Conservation (phyloP, 2,797 vertebrate species). For the Gymnothorax reevesii region DNA sequence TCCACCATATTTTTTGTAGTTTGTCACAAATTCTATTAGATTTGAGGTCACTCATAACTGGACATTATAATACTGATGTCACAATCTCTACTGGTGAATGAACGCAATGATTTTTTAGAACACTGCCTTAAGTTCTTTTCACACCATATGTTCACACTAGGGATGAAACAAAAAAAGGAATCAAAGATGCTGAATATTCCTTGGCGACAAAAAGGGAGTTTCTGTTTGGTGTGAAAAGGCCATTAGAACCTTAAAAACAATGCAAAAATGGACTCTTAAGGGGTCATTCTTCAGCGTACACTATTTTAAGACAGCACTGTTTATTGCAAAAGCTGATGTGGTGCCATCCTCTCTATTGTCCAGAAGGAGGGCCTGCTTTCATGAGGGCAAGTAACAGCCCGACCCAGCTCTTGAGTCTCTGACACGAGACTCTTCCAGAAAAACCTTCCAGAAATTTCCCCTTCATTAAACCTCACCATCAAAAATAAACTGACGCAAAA, state of each 20-base stretch:
- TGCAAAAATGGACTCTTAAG: too few relatives aligned
- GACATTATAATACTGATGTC: too few relatives aligned
- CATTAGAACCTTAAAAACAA: too few relatives aligned
- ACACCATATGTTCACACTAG: too few relatives aligned
- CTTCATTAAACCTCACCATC: conserved; percentile 7
- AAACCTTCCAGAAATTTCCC: neutral
- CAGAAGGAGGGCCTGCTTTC: neutral
- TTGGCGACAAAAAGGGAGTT: too few relatives aligned
- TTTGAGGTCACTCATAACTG: neutral
- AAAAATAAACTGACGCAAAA: conserved; percentile 18
- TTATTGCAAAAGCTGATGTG: neutral
- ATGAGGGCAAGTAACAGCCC: neutral
- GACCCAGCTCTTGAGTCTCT: neutral
- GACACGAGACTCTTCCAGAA: neutral
- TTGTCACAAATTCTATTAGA: neutral
- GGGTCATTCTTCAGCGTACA: neutral
- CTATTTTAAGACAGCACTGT: neutral
- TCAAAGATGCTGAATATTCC: too few relatives aligned
- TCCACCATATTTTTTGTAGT: neutral
- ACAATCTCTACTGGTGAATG: too few relatives aligned
- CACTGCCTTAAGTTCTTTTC: too few relatives aligned
- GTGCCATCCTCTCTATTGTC: neutral
- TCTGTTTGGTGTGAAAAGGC: too few relatives aligned
- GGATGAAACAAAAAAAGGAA: too few relatives aligned
- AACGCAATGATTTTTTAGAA: too few relatives aligned